These are phyloP conservation scores for Gallinago media DNA, from an alignment of 2,113 vertebrate genomes.

Conservation along the genomic window DNA sequence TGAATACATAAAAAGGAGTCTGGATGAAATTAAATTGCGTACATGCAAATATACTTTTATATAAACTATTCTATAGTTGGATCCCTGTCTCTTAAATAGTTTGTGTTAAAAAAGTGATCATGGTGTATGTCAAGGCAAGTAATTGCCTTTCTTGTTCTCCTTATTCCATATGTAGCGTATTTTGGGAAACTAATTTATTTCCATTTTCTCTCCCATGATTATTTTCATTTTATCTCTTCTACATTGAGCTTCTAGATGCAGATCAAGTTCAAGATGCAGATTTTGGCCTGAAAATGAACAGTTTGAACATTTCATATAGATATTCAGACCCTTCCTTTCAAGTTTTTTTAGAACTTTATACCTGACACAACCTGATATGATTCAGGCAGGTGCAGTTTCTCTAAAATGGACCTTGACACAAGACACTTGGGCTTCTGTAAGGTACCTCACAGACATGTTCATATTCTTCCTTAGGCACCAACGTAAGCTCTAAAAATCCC, in stretches of 20 bases:
- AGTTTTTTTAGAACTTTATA: not conserved
- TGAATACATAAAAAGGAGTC: not conserved
- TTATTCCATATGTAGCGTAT: not conserved
- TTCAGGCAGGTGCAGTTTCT: not conserved
- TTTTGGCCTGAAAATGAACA: not conserved
- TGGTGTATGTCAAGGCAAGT: not conserved
- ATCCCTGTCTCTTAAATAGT: not conserved
- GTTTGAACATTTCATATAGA: not conserved
- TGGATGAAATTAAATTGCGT: not conserved
- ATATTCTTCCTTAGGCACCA: not conserved
- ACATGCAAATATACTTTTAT: not conserved
- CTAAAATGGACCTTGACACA: not conserved
- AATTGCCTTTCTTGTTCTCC: not conserved
- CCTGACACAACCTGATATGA: not conserved
- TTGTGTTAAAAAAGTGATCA: not conserved
- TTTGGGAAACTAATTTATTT: not conserved
- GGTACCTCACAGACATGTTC: not conserved
- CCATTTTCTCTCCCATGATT: not conserved
- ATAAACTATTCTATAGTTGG: not conserved
- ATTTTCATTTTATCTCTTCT: not conserved
- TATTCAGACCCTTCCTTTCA: not conserved
- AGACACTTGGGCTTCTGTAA: not conserved
- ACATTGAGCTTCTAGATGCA: not conserved
- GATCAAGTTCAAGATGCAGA: not conserved
- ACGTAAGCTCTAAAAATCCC: not conserved